Evolutionary conservation across 2,797 vertebrate species (phyloP).

Genomic region (Sternotherus odoratus): DNA sequence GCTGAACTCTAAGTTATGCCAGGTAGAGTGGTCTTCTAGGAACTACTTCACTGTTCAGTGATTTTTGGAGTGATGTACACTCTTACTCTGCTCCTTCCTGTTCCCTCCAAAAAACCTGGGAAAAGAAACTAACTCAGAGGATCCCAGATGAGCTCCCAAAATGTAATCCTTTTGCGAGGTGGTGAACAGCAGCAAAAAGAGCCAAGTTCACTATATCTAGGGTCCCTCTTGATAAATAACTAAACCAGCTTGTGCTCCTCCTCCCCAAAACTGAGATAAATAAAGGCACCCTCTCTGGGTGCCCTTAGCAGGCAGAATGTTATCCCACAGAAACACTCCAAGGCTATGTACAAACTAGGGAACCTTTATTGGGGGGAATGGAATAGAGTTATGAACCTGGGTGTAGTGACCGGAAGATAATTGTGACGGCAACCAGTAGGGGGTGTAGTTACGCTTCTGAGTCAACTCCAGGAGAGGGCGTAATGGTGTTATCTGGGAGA

Average conservation of each 20-base stretch:
- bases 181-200: neutral
- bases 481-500: too few species aligned
- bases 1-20: neutral
- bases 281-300: neutral
- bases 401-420: too few species aligned
- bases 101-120: neutral
- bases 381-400: neutral
- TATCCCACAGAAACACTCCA: neutral
- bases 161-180: neutral
- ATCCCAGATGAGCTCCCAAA: neutral
- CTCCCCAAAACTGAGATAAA: neutral
- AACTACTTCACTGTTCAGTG: neutral
- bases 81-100: neutral
- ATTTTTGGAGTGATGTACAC: too few species aligned
- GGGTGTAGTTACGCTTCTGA: too few species aligned
- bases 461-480: too few species aligned
- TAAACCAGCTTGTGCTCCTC: neutral
- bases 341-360: neutral
- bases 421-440: too few species aligned
- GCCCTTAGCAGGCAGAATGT: neutral
- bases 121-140: neutral
- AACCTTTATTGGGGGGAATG: neutral
- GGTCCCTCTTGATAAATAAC: neutral
- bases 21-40: neutral
- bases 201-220: neutral